These are phyloP conservation scores for Knipowitschia caucasica DNA, from an alignment of 2,797 vertebrate genomes.

Conservation along the genomic window DNA sequence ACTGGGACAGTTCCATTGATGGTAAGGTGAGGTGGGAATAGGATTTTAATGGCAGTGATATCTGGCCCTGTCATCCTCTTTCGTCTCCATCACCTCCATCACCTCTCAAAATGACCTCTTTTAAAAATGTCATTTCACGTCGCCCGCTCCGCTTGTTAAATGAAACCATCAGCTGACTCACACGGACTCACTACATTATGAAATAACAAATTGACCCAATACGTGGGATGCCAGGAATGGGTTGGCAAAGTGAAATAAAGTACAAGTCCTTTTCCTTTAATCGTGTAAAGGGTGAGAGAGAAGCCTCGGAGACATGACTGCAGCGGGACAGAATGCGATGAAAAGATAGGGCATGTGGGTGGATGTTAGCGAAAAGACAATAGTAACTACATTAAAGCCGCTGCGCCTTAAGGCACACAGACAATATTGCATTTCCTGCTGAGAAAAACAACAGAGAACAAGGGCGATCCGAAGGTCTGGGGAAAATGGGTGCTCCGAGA, in stretches of 20 bases:
- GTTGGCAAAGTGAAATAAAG: conserved; percentile 23
- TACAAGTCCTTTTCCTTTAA: conserved; percentile 42
- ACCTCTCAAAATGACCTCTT: conserved; percentile 24
- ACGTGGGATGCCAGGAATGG: not conserved
- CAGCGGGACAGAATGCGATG: conserved; percentile 61
- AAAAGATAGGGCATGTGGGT: conserved; percentile 60
- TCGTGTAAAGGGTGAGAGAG: conserved; percentile 38
- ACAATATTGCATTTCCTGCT: conserved; percentile 68
- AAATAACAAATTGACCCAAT: conserved; percentile 13
- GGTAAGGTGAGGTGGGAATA: not conserved
- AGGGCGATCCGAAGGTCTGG: conserved; percentile 30
- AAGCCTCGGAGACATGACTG: conserved; percentile 47
- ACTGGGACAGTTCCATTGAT: conserved; percentile 25
- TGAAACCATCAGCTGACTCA: conserved; percentile 6
- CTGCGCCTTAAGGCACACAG: conserved; percentile 43
- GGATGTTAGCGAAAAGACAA: conserved; percentile 66
- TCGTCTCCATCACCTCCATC: conserved; percentile 16
- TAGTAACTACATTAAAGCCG: conserved; percentile 66
- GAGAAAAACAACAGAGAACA: conserved; percentile 56
- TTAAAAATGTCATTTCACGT: conserved; percentile 18
- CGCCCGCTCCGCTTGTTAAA: conserved; percentile 3
- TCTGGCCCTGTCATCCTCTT: conserved; percentile 7
- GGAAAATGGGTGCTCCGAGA: conserved; percentile 16
- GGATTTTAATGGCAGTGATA: conserved; percentile 12
- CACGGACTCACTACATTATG: not conserved